Evolutionary conservation across 2,888 invertebrate genomes (phyloP).

Genomic region (Apamea epomidion): DNA sequence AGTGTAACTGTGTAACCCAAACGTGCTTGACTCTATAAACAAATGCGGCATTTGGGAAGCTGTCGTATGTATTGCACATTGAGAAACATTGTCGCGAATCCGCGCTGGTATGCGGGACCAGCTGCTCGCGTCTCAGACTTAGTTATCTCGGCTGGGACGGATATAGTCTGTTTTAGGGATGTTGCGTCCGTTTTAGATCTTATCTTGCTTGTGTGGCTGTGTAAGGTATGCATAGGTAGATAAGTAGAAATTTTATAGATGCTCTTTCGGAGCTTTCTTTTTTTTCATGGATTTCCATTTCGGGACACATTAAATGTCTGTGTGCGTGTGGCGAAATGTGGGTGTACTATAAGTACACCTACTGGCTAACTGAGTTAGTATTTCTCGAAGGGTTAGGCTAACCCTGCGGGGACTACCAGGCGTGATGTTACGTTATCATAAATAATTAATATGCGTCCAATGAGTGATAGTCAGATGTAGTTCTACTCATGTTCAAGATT

Average conservation of each 20-base stretch:
- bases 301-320: background rate
- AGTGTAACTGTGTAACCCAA: constrained; percentile 39
- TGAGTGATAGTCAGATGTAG: background rate
- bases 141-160: constrained; percentile 64
- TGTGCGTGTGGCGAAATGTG: background rate
- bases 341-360: background rate
- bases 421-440: background rate
- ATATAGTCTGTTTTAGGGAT: constrained; percentile 66
- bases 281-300: constrained; percentile 8
- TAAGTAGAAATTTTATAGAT: background rate
- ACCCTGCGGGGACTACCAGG: no score
- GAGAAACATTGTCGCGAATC: constrained; percentile 60
- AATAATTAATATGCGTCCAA: no score
- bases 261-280: background rate
- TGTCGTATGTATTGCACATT: constrained; percentile 39
- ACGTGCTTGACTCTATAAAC: constrained; percentile 49
- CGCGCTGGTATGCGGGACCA: constrained; percentile 66
- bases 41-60: constrained; percentile 38
- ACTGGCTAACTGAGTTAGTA: background rate
- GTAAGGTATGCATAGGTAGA: background rate
- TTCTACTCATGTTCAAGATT: background rate
- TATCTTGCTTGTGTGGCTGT: constrained; percentile 26
- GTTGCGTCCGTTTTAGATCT: constrained; percentile 48
- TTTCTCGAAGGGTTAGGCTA: background rate
- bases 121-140: constrained; percentile 65